Percentiles rank a stretch among this genome's conserved stretches.
phyloP scores from a whole-genome alignment of 1,140 invertebrate genomes.

The Phthorimaea operculella region DNA sequence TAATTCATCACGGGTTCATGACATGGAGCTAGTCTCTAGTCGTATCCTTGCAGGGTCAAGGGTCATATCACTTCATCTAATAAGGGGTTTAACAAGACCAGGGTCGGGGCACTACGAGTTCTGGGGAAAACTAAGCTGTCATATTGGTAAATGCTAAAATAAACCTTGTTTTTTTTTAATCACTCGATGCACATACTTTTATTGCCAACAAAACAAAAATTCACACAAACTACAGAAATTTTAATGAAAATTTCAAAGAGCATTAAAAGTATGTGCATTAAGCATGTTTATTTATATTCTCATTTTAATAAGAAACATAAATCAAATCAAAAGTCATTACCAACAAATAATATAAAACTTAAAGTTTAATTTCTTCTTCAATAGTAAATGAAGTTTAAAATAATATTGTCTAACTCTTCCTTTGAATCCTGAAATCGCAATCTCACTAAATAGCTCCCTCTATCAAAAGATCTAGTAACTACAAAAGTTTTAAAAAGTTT shows the following conservation, averaged over 20 bases:
- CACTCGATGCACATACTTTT: slow-evolving; percentile 45
- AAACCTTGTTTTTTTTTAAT: slow-evolving; percentile 43
- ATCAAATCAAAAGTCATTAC: slow-evolving; percentile 3
- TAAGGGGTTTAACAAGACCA: background rate
- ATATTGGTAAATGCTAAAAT: slow-evolving; percentile 65
- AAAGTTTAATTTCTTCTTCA: too few species aligned
- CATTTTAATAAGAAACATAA: slow-evolving; percentile 21
- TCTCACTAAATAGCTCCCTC: too few species aligned
- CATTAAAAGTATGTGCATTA: slow-evolving; percentile 35
- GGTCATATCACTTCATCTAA: too few species aligned
- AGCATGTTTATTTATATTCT: slow-evolving; percentile 19
- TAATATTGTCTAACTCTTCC: too few species aligned
- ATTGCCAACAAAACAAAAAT: slow-evolving; percentile 21
- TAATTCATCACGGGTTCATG: too few species aligned
- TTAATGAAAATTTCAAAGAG: background rate
- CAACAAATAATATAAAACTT: too few species aligned
- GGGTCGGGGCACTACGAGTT: slow-evolving; percentile 1
- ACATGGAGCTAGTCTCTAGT: too few species aligned
- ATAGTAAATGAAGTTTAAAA: too few species aligned
- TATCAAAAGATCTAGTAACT: background rate
- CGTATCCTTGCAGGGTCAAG: too few species aligned
- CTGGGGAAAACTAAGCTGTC: slow-evolving; percentile 48
- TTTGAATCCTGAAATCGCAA: too few species aligned
- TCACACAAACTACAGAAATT: background rate
- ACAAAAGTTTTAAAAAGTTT: slow-evolving; percentile 2